Percentiles rank a stretch among this genome's conserved stretches.
Evolutionary conservation across 2,113 vertebrate genomes (phyloP).

Genomic region (Edolisoma coerulescens): DNA sequence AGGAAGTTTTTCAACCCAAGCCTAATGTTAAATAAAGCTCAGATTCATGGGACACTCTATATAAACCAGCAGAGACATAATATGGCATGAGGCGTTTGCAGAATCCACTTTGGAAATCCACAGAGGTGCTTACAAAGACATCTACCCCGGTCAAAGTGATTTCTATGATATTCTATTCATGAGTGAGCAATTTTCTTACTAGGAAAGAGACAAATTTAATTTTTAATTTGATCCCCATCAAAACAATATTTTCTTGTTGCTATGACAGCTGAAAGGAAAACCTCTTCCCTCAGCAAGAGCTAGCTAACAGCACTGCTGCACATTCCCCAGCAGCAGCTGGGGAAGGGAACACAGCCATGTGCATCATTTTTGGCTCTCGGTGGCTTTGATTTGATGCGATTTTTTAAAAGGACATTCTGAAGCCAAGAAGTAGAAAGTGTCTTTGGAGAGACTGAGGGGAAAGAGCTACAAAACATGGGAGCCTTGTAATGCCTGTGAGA

Average conservation of each 20-base stretch:
- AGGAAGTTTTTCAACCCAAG: background rate
- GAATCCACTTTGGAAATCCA: background rate
- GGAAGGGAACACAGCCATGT: background rate
- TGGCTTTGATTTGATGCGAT: background rate
- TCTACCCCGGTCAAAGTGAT: background rate
- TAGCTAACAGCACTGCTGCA: background rate
- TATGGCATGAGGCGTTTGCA: background rate
- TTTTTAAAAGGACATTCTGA: background rate
- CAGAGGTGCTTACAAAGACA: slow-evolving; percentile 14
- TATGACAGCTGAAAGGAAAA: slow-evolving; percentile 49
- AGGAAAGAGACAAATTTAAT: slow-evolving; percentile 38
- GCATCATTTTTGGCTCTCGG: background rate
- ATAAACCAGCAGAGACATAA: background rate
- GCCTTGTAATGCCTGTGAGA: accelerated
- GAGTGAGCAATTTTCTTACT: slow-evolving; percentile 40
- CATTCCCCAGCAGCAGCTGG: background rate
- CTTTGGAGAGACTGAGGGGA: background rate
- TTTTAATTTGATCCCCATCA: slow-evolving; percentile 46
- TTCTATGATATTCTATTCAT: slow-evolving; percentile 39
- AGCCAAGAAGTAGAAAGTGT: background rate
- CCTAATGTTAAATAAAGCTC: background rate
- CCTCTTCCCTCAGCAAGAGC: background rate
- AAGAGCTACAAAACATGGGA: background rate
- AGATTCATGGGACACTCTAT: background rate
- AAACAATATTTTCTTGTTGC: slow-evolving; percentile 60